Percentiles rank a stretch among this genome's conserved stretches.
Conservation (phyloP, 2,888 invertebrate species). For the Leucophora obtusa region DNA sequence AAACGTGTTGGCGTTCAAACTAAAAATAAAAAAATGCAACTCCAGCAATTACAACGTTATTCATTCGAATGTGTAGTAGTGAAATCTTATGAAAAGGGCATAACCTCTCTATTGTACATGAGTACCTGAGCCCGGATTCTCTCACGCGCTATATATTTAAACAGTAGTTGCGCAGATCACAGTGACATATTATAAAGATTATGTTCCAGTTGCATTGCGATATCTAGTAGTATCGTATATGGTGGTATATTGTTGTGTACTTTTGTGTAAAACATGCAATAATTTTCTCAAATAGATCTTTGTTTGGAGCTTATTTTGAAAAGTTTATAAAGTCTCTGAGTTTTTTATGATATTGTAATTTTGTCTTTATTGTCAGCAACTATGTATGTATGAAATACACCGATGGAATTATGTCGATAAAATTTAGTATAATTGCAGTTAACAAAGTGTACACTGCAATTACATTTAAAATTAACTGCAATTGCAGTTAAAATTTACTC, state of each 20-base stretch:
- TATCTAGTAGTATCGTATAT: too few species aligned
- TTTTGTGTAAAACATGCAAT: constrained; percentile 21
- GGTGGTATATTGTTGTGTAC: not conserved
- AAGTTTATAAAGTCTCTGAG: constrained; percentile 19
- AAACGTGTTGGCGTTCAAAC: constrained; percentile 30
- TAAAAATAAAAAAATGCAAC: not conserved
- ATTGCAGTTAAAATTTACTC: too few species aligned
- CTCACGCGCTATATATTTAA: constrained; percentile 35
- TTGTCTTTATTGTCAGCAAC: not conserved
- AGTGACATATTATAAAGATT: constrained; percentile 26
- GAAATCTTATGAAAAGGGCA: constrained; percentile 36
- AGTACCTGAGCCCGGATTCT: constrained; percentile 7
- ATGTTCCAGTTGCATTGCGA: constrained; percentile 18
- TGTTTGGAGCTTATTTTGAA: not conserved
- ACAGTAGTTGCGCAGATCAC: constrained; percentile 26
- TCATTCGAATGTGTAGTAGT: not conserved
- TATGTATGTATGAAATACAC: too few species aligned
- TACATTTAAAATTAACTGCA: too few species aligned
- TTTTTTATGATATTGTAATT: constrained; percentile 36
- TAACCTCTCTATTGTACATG: not conserved
- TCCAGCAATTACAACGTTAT: constrained; percentile 14
- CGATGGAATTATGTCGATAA: too few species aligned
- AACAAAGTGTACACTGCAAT: too few species aligned
- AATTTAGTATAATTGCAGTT: too few species aligned
- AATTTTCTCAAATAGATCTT: constrained; percentile 23